phyloP scores from a whole-genome alignment of 2,113 vertebrate species.

The Aplodontia rufa region DNA sequence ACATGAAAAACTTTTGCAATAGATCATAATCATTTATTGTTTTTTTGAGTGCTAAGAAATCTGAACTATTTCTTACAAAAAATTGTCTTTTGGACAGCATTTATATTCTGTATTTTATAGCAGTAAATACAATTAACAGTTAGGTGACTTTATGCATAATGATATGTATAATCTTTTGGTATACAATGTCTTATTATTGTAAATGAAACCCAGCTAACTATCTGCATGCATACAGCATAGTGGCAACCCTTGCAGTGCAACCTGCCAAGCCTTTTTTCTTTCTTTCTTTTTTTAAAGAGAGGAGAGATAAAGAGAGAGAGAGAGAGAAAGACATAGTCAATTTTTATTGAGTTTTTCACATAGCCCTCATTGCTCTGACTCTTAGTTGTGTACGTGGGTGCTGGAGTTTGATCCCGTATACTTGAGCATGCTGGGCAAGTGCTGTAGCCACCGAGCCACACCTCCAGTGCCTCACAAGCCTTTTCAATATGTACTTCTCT shows the following conservation, averaged over 20 bases:
- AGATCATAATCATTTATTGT: neutral
- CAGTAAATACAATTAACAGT: neutral
- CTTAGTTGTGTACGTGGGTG: no score
- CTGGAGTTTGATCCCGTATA: no score
- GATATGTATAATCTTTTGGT: neutral
- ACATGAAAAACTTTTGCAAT: neutral
- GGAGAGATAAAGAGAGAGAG: no score
- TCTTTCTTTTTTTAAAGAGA: no score
- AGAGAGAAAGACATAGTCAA: no score
- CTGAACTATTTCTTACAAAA: neutral
- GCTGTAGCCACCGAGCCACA: no score
- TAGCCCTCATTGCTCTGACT: no score
- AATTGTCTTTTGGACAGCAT: neutral
- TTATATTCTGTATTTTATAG: neutral
- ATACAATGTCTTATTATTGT: neutral
- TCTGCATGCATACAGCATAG: accelerated
- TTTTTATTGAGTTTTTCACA: no score
- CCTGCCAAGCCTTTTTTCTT: no score
- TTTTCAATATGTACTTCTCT: neutral
- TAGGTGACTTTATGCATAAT: neutral
- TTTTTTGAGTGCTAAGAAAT: conserved; percentile 2
- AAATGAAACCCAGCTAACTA: neutral
- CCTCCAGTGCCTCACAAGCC: no score
- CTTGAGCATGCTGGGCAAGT: no score
- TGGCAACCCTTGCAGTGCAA: no score